A percentile compares a stretch with the other conserved stretches of the same genome.
Conservation (phyloP, 35 echinoderm and acorn worm species). For the Ophioderma brevispina region DNA sequence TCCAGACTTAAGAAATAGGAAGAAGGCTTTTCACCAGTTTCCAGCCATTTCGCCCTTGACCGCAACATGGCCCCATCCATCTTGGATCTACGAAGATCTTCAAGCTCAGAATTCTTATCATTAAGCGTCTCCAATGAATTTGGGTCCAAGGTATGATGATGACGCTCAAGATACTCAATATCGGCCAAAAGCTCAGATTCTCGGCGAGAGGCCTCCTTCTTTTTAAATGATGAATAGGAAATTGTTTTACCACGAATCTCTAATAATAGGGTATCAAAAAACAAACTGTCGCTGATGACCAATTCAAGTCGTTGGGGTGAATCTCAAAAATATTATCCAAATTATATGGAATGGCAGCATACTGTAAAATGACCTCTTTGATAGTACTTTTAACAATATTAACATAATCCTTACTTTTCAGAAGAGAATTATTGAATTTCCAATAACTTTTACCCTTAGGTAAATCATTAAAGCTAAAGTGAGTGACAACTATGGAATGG, state of each 20-base stretch:
- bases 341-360: not conserved
- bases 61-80: too few species aligned
- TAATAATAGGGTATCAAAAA: slow-evolving; percentile 15
- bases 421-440: slow-evolving; percentile 24
- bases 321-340: not conserved
- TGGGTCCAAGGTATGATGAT: too few species aligned
- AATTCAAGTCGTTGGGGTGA: slow-evolving; percentile 1
- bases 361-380: not conserved
- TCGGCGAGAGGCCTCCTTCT: not conserved
- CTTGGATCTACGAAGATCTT: too few species aligned
- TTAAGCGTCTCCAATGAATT: too few species aligned
- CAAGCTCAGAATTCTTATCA: too few species aligned
- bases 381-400: slow-evolving; percentile 19
- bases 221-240: slow-evolving; percentile 17
- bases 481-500: not conserved
- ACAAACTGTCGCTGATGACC: not conserved
- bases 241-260: slow-evolving; percentile 21
- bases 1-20: too few species aligned
- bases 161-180: too few species aligned
- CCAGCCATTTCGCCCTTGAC: too few species aligned
- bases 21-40: too few species aligned
- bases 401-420: not conserved
- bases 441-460: not conserved
- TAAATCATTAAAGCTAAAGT: not conserved
- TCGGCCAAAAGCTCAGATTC: not conserved